Evolutionary conservation across 2,797 vertebrate genomes (phyloP), one percentile per base, ranked within the genome.

Genomic region (Phoebastria nigripes): DNA sequence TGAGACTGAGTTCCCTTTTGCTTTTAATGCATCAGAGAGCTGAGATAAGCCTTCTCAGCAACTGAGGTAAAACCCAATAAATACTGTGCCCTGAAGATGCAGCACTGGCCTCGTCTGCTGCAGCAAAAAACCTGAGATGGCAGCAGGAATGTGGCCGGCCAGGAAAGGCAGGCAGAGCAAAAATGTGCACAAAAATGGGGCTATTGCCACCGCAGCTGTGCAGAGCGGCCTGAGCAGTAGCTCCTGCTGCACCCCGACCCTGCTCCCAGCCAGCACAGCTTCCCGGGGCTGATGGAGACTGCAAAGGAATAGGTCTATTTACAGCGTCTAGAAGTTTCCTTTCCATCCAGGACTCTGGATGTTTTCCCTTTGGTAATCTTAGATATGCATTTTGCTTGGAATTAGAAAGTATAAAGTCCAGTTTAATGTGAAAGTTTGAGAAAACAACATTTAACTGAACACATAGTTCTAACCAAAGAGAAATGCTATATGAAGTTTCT

Each of bases 281-380:
- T 20, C 52, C 47, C 2, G 3, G 1, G 2, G 2, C 37, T 33
- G n/a, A 3, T 4, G 37, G 29, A 66, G 8, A 5, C 14, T 12
- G 44, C 1, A 14, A 46, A 39, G 26, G 8, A 58, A 20, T 2
- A 25, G 15, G 5, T 21, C 24, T 24, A 1, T 16, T 47, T 33
- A 29, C 29, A 71, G 33, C 20, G 11, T 14, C 14, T 35, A 42
- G 24, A 18, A 58, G 4, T 16, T 54, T 54, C 9, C n/a, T 89
- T 66, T 87, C 70, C 24, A 13, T 16, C 8, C 25, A 49, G 47
- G 14, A 8, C 6, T 20, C 55, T 2, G 13, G 8, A 21, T 51
- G 1, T 9, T 74, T 74, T 42, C 47, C 12, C 58, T 85, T 33
- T 74, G n/a, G 35, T 42, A 35, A 78, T 39, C 26, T 18, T 29